Conservation (phyloP, 2,888 invertebrate genomes). For the Meliscaeva auricollis region DNA sequence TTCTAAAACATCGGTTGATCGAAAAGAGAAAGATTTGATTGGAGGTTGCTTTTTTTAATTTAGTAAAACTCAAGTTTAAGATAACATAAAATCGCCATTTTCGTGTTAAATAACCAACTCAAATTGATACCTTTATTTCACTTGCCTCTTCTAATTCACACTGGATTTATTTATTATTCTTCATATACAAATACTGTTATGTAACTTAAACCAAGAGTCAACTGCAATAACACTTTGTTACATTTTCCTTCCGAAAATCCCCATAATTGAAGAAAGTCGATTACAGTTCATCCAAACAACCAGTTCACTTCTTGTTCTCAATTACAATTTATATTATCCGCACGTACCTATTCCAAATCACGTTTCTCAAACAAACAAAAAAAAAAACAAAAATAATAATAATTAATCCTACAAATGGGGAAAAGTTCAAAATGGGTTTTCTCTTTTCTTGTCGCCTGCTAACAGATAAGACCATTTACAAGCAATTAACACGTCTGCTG, state of each 20-base stretch:
- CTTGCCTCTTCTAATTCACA: no score
- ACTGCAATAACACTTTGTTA: not conserved
- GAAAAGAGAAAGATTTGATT: no score
- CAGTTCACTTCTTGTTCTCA: slow-evolving; percentile 39
- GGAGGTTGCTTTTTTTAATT: no score
- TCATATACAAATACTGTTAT: no score
- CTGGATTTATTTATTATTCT: no score
- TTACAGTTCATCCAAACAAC: not conserved
- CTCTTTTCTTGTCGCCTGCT: slow-evolving; percentile 29
- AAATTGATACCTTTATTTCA: no score
- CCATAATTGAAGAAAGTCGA: not conserved
- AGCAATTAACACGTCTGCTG: slow-evolving; percentile 65
- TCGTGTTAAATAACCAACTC: no score
- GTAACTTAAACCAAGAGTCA: not conserved
- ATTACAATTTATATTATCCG: slow-evolving; percentile 46
- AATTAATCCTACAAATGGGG: slow-evolving; percentile 52
- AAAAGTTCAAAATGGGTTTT: slow-evolving; percentile 43
- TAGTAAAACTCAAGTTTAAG: no score
- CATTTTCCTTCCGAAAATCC: slow-evolving; percentile 13
- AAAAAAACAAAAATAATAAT: not conserved
- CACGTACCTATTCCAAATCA: slow-evolving; percentile 66
- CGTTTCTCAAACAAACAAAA: slow-evolving; percentile 58
- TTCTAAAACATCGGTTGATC: no score
- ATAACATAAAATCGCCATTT: no score
- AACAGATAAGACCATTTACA: slow-evolving; percentile 54